Conservation (phyloP, 2,113 vertebrate species). For the Pseudopodoces humilis region DNA sequence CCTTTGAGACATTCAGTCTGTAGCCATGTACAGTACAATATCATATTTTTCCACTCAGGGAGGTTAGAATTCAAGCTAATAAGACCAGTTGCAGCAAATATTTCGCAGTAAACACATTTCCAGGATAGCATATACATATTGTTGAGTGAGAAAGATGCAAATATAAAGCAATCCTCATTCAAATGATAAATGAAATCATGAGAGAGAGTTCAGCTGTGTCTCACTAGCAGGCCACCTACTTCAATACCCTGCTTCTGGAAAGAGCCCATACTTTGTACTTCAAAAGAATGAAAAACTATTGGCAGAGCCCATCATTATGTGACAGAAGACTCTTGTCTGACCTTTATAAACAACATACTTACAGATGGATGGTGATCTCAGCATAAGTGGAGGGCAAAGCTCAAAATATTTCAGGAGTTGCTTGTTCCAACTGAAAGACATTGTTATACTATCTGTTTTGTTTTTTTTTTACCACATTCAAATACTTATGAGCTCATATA, state of each 20-base stretch:
- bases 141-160: background rate
- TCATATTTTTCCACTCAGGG: background rate
- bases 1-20: background rate
- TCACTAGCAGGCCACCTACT: background rate
- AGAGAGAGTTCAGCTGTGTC: background rate
- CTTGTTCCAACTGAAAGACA: background rate
- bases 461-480: background rate
- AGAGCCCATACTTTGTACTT: background rate
- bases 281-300: background rate
- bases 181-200: background rate
- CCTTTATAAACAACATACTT: background rate
- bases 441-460: background rate
- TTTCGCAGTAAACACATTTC: background rate
- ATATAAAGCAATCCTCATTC: background rate
- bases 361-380: background rate
- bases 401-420: background rate
- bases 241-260: background rate
- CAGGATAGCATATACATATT: background rate
- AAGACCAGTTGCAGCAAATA: background rate
- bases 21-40: background rate
- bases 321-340: background rate
- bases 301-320: background rate
- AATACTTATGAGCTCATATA: background rate
- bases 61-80: background rate
- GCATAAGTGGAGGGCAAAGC: background rate